These are phyloP conservation scores for Chelonus insularis DNA, from an alignment of 1,140 invertebrate species.

Conservation along the genomic window DNA sequence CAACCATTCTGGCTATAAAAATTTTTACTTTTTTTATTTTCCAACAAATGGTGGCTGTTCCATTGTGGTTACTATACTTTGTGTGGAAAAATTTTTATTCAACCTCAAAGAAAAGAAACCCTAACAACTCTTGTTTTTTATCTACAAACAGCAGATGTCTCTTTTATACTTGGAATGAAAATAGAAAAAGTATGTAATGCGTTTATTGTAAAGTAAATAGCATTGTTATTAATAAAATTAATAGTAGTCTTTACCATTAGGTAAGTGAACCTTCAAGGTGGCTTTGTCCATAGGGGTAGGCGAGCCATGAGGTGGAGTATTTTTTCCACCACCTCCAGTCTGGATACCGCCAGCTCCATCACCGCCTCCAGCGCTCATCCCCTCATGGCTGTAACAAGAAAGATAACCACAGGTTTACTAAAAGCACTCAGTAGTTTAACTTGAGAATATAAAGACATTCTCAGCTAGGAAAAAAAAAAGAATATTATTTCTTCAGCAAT, in stretches of 20 bases:
- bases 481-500: background rate
- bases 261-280: conserved; percentile 75
- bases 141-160: too few species aligned
- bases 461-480: background rate
- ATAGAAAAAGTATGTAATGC: too few species aligned
- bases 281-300: conserved; percentile 61
- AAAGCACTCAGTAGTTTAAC: conserved; percentile 6
- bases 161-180: too few species aligned
- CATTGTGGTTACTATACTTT: too few species aligned
- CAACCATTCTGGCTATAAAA: too few species aligned
- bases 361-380: conserved; percentile 61
- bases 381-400: conserved; percentile 64
- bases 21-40: too few species aligned
- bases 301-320: conserved; percentile 59
- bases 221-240: background rate
- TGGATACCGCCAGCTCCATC: conserved; percentile 50
- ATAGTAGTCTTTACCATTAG: conserved; percentile 65
- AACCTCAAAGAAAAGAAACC: too few species aligned
- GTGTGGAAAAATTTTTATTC: too few species aligned
- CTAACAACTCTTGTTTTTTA: too few species aligned
- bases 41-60: too few species aligned
- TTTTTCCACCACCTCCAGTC: conserved; percentile 58
- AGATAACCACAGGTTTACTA: conserved; percentile 10
- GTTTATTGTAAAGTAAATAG: too few species aligned
- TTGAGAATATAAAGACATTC: background rate